Conservation (phyloP, 1,140 invertebrate species). For the Lepidurus apus region DNA sequence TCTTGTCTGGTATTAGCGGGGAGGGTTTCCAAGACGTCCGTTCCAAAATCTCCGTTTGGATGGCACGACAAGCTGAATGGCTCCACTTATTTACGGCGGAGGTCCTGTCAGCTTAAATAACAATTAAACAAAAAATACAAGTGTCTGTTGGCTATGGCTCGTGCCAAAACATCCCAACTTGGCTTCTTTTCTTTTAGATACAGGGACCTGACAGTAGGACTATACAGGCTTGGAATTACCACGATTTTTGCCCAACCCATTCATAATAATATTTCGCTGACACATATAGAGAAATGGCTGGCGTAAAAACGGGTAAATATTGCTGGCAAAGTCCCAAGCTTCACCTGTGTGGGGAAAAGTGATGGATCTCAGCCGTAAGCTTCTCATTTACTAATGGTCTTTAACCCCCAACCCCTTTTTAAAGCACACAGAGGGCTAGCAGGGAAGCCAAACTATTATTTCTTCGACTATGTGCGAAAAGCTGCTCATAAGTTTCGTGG, state of each 20-base stretch:
- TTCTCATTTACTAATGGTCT: background rate
- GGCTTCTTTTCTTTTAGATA: too few species aligned
- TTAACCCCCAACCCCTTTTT: slow-evolving; percentile 1
- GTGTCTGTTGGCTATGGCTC: background rate
- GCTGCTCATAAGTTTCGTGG: too few species aligned
- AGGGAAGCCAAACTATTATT: background rate
- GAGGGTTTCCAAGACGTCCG: background rate
- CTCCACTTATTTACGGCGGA: background rate
- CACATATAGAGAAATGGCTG: background rate
- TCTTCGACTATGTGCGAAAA: too few species aligned
- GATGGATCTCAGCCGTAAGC: background rate
- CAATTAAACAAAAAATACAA: slow-evolving; percentile 20
- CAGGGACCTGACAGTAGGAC: too few species aligned
- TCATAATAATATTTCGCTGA: slow-evolving; percentile 15
- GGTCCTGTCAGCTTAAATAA: slow-evolving; percentile 15
- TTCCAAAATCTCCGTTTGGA: background rate
- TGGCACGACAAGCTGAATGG: background rate
- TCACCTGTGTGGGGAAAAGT: background rate
- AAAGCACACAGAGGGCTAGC: background rate
- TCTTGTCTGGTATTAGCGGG: slow-evolving; percentile 4
- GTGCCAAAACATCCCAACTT: background rate
- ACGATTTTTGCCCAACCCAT: background rate
- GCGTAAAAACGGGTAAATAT: background rate
- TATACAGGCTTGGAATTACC: too few species aligned
- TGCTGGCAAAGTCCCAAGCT: background rate